A percentile compares a stretch with the other conserved stretches of the same genome.
Evolutionary conservation across 1,140 invertebrate genomes (phyloP).

Genomic region (Homalodisca vitripennis): DNA sequence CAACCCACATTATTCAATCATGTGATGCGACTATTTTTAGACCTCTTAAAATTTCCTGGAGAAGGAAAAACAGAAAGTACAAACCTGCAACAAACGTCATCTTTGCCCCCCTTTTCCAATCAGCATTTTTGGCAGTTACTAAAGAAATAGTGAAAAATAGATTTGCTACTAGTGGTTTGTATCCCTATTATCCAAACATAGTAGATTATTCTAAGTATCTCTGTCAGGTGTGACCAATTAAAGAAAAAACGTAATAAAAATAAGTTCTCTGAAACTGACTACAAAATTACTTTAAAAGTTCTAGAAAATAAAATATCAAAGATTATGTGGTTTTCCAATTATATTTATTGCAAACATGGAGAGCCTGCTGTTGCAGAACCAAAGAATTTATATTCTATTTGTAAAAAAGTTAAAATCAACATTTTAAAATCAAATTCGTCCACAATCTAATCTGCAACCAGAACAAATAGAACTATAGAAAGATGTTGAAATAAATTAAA

Average conservation of each 20-base stretch:
- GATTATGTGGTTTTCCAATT: too few species aligned
- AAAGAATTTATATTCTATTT: too few species aligned
- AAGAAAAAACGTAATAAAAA: background rate
- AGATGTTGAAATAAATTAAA: too few species aligned
- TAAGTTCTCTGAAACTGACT: background rate
- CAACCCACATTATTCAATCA: too few species aligned
- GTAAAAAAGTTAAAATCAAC: too few species aligned
- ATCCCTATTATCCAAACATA: background rate
- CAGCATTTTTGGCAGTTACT: background rate
- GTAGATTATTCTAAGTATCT: background rate
- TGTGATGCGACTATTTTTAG: slow-evolving; percentile 9
- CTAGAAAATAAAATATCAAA: too few species aligned
- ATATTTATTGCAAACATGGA: background rate
- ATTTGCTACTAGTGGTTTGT: too few species aligned
- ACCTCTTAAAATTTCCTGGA: background rate
- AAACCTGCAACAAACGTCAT: too few species aligned
- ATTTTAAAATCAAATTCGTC: too few species aligned
- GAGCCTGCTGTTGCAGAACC: slow-evolving; percentile 4
- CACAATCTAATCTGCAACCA: too few species aligned
- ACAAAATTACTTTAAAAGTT: background rate
- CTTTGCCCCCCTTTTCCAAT: background rate
- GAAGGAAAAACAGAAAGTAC: background rate
- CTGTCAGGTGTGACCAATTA: background rate
- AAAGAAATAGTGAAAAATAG: too few species aligned
- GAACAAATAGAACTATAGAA: too few species aligned